These are phyloP conservation scores for Coelogynopora nodosa DNA, from an alignment of 2,888 invertebrate species.

Conservation along the genomic window DNA sequence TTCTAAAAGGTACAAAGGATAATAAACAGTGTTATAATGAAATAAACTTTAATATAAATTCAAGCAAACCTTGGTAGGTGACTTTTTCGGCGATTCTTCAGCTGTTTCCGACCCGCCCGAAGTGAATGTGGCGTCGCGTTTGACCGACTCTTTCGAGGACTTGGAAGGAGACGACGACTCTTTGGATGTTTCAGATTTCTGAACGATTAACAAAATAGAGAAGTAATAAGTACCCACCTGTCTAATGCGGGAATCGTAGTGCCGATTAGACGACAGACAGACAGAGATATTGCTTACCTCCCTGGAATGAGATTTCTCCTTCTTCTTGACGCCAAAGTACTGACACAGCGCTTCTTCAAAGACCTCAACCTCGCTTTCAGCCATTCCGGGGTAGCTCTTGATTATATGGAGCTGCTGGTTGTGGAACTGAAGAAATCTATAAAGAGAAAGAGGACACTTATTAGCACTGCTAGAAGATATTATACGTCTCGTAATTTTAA, in stretches of 20 bases:
- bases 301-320: neutral
- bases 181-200: neutral
- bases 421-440: constrained; percentile 57
- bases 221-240: neutral
- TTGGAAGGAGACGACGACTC: neutral
- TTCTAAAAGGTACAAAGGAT: constrained; percentile 44
- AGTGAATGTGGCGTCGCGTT: neutral
- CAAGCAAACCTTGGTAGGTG: neutral
- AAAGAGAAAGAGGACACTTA: too few relatives aligned
- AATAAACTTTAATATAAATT: neutral
- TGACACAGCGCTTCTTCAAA: constrained; percentile 51
- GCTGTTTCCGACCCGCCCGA: neutral
- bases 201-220: neutral
- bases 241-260: too few relatives aligned
- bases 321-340: constrained; percentile 7
- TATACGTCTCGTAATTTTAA: too few relatives aligned
- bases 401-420: constrained; percentile 56
- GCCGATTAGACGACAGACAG: too few relatives aligned
- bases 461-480: too few relatives aligned
- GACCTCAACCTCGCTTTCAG: constrained; percentile 53
- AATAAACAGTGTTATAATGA: too few relatives aligned
- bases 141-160: neutral
- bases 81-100: neutral
- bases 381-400: constrained; percentile 57
- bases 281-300: neutral